These are phyloP conservation scores for Drosophila sulfurigaster DNA, from an alignment of 1,140 invertebrate species.

Conservation along the genomic window DNA sequence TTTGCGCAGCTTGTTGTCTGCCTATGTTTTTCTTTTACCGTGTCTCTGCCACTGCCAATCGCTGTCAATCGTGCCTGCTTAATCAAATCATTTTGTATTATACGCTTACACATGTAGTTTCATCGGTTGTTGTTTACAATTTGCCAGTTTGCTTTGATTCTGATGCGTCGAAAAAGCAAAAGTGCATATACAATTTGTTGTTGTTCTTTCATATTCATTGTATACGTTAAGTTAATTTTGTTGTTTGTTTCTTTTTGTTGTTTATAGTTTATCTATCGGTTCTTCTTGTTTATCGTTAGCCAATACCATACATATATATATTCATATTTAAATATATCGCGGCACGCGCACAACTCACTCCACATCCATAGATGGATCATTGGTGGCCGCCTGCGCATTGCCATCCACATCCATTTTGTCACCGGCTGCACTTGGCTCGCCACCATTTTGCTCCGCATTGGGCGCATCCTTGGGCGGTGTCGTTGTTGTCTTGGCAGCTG, in stretches of 20 bases:
- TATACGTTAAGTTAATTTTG: conserved; percentile 46
- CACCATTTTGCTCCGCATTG: conserved; percentile 77
- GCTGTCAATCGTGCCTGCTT: conserved; percentile 22
- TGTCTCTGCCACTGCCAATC: conserved; percentile 3
- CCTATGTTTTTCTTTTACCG: neutral
- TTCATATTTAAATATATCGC: conserved; percentile 41
- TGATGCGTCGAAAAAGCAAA: conserved; percentile 44
- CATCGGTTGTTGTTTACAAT: conserved; percentile 33
- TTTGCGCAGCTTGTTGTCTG: conserved; percentile 16
- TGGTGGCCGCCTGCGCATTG: conserved; percentile 49
- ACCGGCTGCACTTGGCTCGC: conserved; percentile 49
- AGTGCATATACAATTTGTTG: conserved; percentile 66
- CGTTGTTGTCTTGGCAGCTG: conserved; percentile 69
- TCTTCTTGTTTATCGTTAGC: conserved; percentile 62
- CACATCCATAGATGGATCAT: conserved; percentile 64
- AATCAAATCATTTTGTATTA: conserved; percentile 47
- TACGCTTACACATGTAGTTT: conserved; percentile 49
- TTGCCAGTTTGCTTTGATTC: conserved; percentile 47
- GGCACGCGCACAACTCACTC: conserved; percentile 47
- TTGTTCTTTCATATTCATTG: conserved; percentile 24
- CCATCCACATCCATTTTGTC: conserved; percentile 74
- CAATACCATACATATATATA: conserved; percentile 62
- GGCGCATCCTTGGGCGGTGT: conserved; percentile 70
- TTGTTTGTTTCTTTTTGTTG: conserved; percentile 37
- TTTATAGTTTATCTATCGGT: conserved; percentile 19